Evolutionary conservation across 2,113 vertebrate species (phyloP).

Genomic region (Gadus macrocephalus): DNA sequence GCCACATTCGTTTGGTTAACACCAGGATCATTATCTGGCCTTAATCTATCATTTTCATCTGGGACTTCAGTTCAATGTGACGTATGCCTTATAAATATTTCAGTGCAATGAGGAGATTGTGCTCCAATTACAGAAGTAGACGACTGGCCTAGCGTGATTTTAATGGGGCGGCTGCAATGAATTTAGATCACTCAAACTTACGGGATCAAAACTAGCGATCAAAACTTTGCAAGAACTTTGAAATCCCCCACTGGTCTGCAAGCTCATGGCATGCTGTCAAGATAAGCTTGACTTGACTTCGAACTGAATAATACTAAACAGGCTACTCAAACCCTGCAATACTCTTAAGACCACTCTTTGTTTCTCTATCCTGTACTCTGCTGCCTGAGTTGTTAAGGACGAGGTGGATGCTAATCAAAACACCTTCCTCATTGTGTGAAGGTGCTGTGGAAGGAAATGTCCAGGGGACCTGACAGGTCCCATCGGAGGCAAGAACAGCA

Average conservation of each 20-base stretch:
- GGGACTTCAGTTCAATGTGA: not conserved
- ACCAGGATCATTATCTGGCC: not conserved
- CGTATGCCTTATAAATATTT: slow-evolving; percentile 24
- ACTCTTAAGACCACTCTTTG: no score
- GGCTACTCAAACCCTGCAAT: no score
- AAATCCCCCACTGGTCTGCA: no score
- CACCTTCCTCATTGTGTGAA: no score
- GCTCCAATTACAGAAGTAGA: slow-evolving; percentile 44
- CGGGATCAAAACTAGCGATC: slow-evolving; percentile 30
- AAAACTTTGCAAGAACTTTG: slow-evolving; percentile 1
- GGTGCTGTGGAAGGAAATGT: not conserved
- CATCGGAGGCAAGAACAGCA: slow-evolving; percentile 23
- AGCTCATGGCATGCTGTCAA: no score
- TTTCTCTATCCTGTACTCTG: no score
- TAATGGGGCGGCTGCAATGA: slow-evolving; percentile 51
- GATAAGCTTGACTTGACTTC: no score
- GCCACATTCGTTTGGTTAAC: not conserved
- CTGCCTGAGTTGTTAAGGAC: no score
- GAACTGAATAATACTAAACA: no score
- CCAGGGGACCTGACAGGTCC: slow-evolving; percentile 7
- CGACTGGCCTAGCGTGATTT: slow-evolving; percentile 37
- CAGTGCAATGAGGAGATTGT: slow-evolving; percentile 17
- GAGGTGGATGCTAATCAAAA: no score
- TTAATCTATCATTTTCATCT: not conserved
- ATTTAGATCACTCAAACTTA: slow-evolving; percentile 60